Percentiles rank a stretch among this genome's conserved stretches.
Conservation (phyloP, 2,888 invertebrate species). For the Hermaeophaga mercurialis region DNA sequence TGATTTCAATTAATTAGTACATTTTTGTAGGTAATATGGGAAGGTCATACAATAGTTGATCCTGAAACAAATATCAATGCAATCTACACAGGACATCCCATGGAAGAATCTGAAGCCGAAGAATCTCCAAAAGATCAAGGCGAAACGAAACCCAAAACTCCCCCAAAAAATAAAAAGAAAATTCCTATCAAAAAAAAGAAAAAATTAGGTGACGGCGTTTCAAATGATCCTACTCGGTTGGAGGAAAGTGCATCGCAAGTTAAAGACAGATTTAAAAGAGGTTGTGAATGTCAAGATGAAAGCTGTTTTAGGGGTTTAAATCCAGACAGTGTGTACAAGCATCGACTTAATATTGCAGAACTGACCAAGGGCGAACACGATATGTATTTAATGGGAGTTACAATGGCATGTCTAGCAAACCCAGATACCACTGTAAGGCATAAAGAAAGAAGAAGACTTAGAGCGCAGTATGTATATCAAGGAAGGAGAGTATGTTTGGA, state of each 20-base stretch:
- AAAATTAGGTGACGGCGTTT: slow-evolving; percentile 43
- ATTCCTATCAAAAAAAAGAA: slow-evolving; percentile 60
- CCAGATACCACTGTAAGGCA: slow-evolving; percentile 74
- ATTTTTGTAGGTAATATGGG: slow-evolving; percentile 67
- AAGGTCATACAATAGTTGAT: slow-evolving; percentile 69
- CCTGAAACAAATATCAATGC: slow-evolving; percentile 53
- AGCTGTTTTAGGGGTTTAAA: slow-evolving; percentile 77
- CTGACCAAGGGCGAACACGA: slow-evolving; percentile 81
- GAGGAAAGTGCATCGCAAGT: slow-evolving; percentile 75
- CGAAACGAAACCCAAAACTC: slow-evolving; percentile 53
- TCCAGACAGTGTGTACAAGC: slow-evolving; percentile 76
- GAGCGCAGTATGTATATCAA: slow-evolving; percentile 79
- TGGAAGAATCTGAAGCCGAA: slow-evolving; percentile 37
- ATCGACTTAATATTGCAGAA: slow-evolving; percentile 78
- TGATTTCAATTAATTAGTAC: background rate
- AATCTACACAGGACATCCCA: slow-evolving; percentile 48
- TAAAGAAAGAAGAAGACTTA: slow-evolving; percentile 72
- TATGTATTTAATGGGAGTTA: slow-evolving; percentile 86
- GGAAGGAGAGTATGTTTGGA: slow-evolving; percentile 78
- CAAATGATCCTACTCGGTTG: slow-evolving; percentile 67
- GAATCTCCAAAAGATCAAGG: slow-evolving; percentile 36
- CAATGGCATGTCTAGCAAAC: slow-evolving; percentile 79
- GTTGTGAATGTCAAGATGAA: slow-evolving; percentile 78
- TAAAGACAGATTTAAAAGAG: slow-evolving; percentile 69
- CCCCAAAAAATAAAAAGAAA: slow-evolving; percentile 57